These are phyloP conservation scores for Scotopteryx bipunctaria DNA, from an alignment of 2,888 invertebrate genomes.

Conservation along the genomic window DNA sequence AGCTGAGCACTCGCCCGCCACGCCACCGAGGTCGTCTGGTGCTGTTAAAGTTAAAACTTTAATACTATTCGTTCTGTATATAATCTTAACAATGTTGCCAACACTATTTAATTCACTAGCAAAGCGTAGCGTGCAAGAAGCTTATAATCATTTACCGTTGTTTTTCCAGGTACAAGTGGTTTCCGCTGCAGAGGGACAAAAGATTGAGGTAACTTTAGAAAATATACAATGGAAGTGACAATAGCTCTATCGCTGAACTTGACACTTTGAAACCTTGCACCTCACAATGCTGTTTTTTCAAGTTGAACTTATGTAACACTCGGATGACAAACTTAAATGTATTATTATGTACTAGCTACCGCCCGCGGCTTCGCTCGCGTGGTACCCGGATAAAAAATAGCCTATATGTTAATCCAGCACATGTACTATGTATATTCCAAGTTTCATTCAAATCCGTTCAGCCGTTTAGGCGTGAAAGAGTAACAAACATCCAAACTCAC, in stretches of 20 bases:
- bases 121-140: not conserved
- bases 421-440: too few relatives aligned
- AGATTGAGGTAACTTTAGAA: slow-evolving; percentile 25
- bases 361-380: too few relatives aligned
- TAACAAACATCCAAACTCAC: too few relatives aligned
- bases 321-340: too few relatives aligned
- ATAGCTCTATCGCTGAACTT: slow-evolving; percentile 13
- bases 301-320: not conserved
- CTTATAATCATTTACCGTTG: slow-evolving; percentile 1
- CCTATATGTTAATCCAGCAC: too few relatives aligned
- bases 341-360: not conserved
- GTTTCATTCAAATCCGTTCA: too few relatives aligned
- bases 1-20: too few relatives aligned
- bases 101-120: not conserved
- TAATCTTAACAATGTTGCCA: not conserved
- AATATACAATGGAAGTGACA: slow-evolving; percentile 16
- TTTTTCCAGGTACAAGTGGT: slow-evolving; percentile 19
- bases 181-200: slow-evolving; percentile 16
- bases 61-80: not conserved
- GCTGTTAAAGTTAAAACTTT: too few relatives aligned
- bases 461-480: too few relatives aligned
- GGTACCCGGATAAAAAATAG: too few relatives aligned
- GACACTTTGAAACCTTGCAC: slow-evolving; percentile 11
- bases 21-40: too few relatives aligned
- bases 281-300: not conserved